These are phyloP conservation scores for Mechanitis messenoides DNA, from an alignment of 2,888 invertebrate genomes.

Conservation along the genomic window DNA sequence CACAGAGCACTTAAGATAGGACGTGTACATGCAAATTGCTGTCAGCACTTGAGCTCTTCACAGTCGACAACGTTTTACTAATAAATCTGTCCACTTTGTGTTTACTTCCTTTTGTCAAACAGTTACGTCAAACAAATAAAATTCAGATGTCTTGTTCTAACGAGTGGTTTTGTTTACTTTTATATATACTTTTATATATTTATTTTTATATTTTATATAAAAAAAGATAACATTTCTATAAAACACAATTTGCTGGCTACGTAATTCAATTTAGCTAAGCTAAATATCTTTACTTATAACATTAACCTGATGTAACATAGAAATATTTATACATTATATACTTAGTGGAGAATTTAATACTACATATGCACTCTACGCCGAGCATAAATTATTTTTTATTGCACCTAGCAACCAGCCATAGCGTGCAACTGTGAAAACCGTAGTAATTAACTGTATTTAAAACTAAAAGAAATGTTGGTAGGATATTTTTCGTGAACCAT, in stretches of 20 bases:
- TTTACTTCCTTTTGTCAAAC: conserved; percentile 5
- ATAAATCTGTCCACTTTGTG: conserved; percentile 4
- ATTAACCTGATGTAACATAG: not conserved
- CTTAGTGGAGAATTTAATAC: conserved; percentile 3
- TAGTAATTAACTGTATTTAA: conserved; percentile 13
- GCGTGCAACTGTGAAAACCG: conserved; percentile 20
- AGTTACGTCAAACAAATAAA: conserved; percentile 3
- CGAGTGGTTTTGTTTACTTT: not conserved
- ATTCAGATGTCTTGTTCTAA: not conserved
- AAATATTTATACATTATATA: conserved; percentile 2
- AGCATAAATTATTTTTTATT: conserved; percentile 15
- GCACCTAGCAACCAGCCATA: conserved; percentile 7
- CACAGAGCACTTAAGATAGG: conserved; percentile 12
- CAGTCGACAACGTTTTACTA: conserved; percentile 13
- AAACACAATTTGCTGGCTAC: not conserved
- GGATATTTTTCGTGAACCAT: conserved; percentile 1
- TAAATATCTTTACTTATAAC: too few species aligned
- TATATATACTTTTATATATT: not conserved
- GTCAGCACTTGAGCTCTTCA: conserved; percentile 40
- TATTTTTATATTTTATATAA: not conserved
- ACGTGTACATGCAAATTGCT: conserved; percentile 34
- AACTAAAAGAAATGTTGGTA: conserved; percentile 2
- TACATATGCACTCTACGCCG: conserved; percentile 10
- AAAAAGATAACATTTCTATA: not conserved
- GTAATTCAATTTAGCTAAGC: not conserved